phyloP scores from a whole-genome alignment of 2,888 invertebrate species.

The Tenthredo mesomela region DNA sequence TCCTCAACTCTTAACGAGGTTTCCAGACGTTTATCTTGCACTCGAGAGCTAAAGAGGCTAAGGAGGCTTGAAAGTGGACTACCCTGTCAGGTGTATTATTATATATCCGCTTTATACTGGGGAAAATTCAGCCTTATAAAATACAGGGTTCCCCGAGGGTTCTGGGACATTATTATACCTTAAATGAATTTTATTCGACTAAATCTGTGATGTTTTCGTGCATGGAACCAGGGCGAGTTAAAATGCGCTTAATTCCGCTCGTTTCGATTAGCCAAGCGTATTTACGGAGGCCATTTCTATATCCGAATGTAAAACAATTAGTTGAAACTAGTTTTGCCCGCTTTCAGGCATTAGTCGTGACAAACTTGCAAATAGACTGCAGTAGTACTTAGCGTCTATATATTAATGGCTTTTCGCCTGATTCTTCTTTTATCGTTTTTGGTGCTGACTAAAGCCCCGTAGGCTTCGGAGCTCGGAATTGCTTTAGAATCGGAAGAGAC shows the following conservation, averaged over 20 bases:
- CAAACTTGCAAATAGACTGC: conserved; percentile 34
- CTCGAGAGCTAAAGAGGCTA: conserved; percentile 13
- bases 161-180: neutral
- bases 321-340: conserved; percentile 6
- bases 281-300: conserved; percentile 1
- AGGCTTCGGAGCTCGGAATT: conserved; percentile 5
- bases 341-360: neutral
- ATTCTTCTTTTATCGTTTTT: neutral
- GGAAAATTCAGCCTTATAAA: neutral
- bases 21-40: conserved; percentile 41
- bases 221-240: neutral
- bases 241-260: neutral
- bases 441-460: neutral
- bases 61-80: conserved; percentile 13
- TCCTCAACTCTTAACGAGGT: conserved; percentile 47
- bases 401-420: neutral
- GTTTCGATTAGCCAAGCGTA: neutral
- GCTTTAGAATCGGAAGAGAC: neutral
- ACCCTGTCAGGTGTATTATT: conserved; percentile 24
- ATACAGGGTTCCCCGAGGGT: neutral
- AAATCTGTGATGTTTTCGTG: neutral
- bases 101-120: neutral
- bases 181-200: neutral
- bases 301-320: conserved; percentile 25
- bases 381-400: conserved; percentile 6